Conservation (phyloP, 2,888 invertebrate genomes). For the Bursaphelenchus okinawaensis region DNA sequence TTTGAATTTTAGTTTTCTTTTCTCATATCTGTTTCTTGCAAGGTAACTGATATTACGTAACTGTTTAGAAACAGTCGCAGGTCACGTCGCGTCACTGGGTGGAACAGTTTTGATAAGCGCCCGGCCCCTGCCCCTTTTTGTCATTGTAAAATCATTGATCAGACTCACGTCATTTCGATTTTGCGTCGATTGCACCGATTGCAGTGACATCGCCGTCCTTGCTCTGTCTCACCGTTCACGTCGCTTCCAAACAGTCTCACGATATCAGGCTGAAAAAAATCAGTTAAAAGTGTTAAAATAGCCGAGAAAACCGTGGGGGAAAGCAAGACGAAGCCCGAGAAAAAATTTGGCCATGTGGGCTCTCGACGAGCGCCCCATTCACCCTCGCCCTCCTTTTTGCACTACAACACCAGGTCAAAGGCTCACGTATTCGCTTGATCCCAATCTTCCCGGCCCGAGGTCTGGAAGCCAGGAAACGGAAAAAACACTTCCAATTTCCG, state of each 20-base stretch:
- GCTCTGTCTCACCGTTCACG: neutral
- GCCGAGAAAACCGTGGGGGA: neutral
- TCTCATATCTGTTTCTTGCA: too few species aligned
- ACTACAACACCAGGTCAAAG: neutral
- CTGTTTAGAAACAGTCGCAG: neutral
- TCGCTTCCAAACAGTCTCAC: neutral
- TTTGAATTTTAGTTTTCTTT: too few species aligned
- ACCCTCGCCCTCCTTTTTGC: too few species aligned
- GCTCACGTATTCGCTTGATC: neutral
- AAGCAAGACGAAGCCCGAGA: neutral
- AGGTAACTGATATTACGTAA: too few species aligned
- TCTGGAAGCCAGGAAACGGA: neutral
- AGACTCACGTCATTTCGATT: neutral
- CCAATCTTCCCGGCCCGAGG: neutral
- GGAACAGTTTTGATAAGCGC: neutral
- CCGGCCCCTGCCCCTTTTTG: neutral
- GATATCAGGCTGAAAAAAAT: neutral
- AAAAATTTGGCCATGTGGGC: neutral
- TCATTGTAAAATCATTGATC: neutral
- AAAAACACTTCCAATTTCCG: neutral
- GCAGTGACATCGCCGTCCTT: neutral
- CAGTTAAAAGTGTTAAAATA: neutral
- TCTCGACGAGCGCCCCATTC: neutral
- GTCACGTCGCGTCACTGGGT: neutral
- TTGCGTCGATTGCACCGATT: neutral